Conservation (phyloP, 2,113 vertebrate genomes). For the Paradisaea rubra region DNA sequence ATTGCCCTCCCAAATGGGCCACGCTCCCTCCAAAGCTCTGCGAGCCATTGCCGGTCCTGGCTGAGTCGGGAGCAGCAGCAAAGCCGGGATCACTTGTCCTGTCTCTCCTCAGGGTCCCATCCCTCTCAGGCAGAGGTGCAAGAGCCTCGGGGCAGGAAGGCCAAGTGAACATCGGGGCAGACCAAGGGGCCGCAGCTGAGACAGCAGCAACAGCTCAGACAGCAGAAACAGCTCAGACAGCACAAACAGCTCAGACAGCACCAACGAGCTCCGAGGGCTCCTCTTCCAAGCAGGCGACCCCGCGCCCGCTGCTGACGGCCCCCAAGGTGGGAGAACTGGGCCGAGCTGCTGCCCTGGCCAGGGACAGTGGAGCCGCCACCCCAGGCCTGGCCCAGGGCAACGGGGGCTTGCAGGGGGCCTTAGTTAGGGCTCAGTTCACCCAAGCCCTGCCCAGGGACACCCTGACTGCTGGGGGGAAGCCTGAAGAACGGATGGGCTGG, state of each 20-base stretch:
- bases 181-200: too few species aligned
- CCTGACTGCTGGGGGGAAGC: not conserved
- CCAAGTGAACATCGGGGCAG: too few species aligned
- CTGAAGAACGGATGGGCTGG: not conserved
- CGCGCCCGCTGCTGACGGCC: constrained; percentile 73
- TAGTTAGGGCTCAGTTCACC: not conserved
- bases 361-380: rapidly evolving
- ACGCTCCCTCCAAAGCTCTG: not conserved
- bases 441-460: not conserved
- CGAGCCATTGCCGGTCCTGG: not conserved
- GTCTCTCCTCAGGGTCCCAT: too few species aligned
- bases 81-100: not conserved
- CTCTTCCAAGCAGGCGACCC: constrained; percentile 75
- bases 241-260: constrained; percentile 68
- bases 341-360: not conserved
- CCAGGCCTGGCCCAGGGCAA: not conserved
- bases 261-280: constrained; percentile 79
- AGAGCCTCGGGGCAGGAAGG: too few species aligned
- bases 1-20: not conserved
- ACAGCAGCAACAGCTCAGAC: too few species aligned
- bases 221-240: too few species aligned
- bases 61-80: not conserved
- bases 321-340: constrained; percentile 58
- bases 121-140: too few species aligned
- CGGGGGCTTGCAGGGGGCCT: not conserved